Percentiles rank a stretch among this genome's conserved stretches.
Evolutionary conservation across 2,888 invertebrate genomes (phyloP).

Genomic region (Mechanitis mazaeus): DNA sequence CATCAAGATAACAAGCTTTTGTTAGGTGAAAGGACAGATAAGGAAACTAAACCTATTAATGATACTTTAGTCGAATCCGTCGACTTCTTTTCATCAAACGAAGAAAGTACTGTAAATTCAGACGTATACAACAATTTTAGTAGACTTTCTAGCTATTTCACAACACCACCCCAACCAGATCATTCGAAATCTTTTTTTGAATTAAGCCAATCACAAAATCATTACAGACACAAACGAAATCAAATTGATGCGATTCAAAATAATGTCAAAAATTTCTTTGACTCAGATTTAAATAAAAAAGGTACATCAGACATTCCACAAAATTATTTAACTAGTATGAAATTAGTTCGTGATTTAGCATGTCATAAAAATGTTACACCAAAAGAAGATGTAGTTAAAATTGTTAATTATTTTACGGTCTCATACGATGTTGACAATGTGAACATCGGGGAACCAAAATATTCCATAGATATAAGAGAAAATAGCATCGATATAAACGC

Average conservation of each 20-base stretch:
- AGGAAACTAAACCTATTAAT: constrained; percentile 15
- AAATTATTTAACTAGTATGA: constrained; percentile 36
- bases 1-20: background rate
- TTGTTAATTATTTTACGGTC: constrained; percentile 59
- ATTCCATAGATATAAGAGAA: constrained; percentile 10
- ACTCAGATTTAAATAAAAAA: constrained; percentile 13
- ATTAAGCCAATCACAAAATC: constrained; percentile 66
- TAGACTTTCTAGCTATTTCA: constrained; percentile 65
- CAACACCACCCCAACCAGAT: constrained; percentile 53
- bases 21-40: constrained; percentile 12
- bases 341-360: constrained; percentile 57
- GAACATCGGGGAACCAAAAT: constrained; percentile 30
- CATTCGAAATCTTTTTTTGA: constrained; percentile 72
- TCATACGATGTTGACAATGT: constrained; percentile 42
- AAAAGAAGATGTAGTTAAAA: constrained; percentile 46
- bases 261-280: constrained; percentile 27
- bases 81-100: constrained; percentile 45
- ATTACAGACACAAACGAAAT: constrained; percentile 51
- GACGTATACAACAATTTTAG: constrained; percentile 41
- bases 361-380: constrained; percentile 42
- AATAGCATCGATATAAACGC: constrained; percentile 18
- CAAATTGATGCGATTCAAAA: constrained; percentile 21
- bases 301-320: constrained; percentile 39
- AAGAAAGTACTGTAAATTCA: constrained; percentile 31
- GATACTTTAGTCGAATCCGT: constrained; percentile 47